phyloP scores from a whole-genome alignment of 2,797 vertebrate genomes.

The Anguilla anguilla region DNA sequence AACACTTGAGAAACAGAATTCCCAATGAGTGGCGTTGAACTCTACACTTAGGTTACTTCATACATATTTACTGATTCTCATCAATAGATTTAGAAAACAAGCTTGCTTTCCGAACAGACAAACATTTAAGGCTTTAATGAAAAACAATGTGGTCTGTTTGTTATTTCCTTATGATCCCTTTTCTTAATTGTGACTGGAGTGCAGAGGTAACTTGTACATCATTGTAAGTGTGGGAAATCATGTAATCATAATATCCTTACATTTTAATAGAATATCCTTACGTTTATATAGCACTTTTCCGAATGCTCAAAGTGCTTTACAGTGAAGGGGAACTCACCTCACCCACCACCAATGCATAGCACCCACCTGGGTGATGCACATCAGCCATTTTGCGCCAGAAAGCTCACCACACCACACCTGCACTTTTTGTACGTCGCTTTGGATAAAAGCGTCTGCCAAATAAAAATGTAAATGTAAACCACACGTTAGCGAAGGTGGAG shows the following conservation, averaged over 20 bases:
- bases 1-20: not conserved
- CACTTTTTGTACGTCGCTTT: too few species aligned
- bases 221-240: not conserved
- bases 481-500: too few species aligned
- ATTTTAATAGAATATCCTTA: too few species aligned
- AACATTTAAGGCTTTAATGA: not conserved
- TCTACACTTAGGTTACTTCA: not conserved
- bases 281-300: too few species aligned
- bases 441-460: too few species aligned
- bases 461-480: too few species aligned
- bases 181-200: not conserved
- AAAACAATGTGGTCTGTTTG: not conserved
- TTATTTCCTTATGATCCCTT: not conserved
- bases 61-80: not conserved
- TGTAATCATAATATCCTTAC: not conserved
- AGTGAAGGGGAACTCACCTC: too few species aligned
- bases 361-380: too few species aligned
- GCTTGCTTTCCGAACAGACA: not conserved
- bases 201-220: not conserved
- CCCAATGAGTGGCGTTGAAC: not conserved
- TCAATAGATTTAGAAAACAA: not conserved
- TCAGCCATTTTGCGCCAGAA: too few species aligned
- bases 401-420: too few species aligned
- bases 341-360: too few species aligned
- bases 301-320: too few species aligned